Evolutionary conservation across 2,888 invertebrate genomes (phyloP), one percentile per base, ranked within the genome.

Genomic region (Dorcus hopei): DNA sequence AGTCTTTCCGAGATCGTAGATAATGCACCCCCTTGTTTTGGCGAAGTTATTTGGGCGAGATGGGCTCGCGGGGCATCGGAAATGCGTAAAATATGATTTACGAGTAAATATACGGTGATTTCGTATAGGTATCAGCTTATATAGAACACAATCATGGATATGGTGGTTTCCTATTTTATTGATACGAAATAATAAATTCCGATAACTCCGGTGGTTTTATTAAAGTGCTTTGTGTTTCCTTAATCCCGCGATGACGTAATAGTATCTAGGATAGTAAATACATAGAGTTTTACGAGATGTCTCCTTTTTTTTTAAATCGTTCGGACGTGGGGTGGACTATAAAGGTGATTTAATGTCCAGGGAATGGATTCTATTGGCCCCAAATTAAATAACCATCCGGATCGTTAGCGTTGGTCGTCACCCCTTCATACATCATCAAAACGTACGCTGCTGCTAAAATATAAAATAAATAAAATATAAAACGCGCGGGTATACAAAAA

Each of bases 71-170:
- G 19, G 70, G 68, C 68, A 71, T 67, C 70, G 70, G 72, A 71
- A 71, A 70, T 72, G 70, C 71, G 71, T 71, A 72, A 74, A 72
- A 74, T 68, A 65, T 73, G 73, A 74, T 74, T 72, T 73, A 74
- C 65, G 65, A 65, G 47, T 59, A 63, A 64, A 54, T 70, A 66
- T 71, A 71, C 70, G 71, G 68, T 70, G 70, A 72, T 71, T 70
- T 64, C 63, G 65, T 70, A 68, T 71, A 69, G 69, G 70, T 70
- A 70, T 67, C 69, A 68, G 67, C 65, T 70, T 70, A 68, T 68
- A 66, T 66, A 33, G 26, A 33, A 33, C 26, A 61, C 65, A 65
- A 67, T 66, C 57, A 59, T 57, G 41, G 59, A 42, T 51, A 57
- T 52, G 51, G 54, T 33, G 33, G 49, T 14, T 38, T 49, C 49